Base-by-base conservation (phyloP, 1,140 invertebrate species). In the Drosophila santomea region DNA sequence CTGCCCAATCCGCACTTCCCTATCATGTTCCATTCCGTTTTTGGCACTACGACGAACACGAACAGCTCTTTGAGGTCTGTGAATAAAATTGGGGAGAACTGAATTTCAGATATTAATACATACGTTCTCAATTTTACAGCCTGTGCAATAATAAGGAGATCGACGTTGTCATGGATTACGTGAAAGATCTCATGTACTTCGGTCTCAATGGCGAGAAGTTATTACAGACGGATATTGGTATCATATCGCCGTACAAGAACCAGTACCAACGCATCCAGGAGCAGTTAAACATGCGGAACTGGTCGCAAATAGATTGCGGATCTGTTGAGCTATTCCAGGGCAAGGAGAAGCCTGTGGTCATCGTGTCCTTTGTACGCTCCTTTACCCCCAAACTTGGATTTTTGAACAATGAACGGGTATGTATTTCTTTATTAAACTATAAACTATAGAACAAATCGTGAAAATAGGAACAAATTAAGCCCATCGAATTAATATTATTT, bases 301-400 rank as follows among this genome's bases (percentile, higher is more conserved):
- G 80, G 90, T 39, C 91, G 15, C 77, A 92, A 15, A 92, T 95
- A 4, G 94, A 96, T 90, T 95, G 97, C 14, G 97, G 97, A 2
- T 97, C 97, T 1, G 96, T 97, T 3, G 97, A 98, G 92, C 94
- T 95, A 14, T 98, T 97, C 92, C 97, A 98, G 92, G 97, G 97
- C 1, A 95, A 96, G 75, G 97, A 98, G 92, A 95, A 95, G 79
- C 92, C 95, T 32, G 95, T 96, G 1, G 97, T 98, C 10, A 95
- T 98, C 23, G 94, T 97, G 25, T 95, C 96, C 0, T 97, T 97
- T 2, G 97, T 97, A 12, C 93, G 96, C 69, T 95, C 94, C 2
- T 93, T 95, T 73, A 93, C 93, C 52, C 85, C 93, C 67, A 93
- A 94, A 36, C 92, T 97, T 28, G 96, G 96, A 12, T 97, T 97